phyloP scores from a whole-genome alignment of 2,888 invertebrate species.

The Nemurella pictetii region DNA sequence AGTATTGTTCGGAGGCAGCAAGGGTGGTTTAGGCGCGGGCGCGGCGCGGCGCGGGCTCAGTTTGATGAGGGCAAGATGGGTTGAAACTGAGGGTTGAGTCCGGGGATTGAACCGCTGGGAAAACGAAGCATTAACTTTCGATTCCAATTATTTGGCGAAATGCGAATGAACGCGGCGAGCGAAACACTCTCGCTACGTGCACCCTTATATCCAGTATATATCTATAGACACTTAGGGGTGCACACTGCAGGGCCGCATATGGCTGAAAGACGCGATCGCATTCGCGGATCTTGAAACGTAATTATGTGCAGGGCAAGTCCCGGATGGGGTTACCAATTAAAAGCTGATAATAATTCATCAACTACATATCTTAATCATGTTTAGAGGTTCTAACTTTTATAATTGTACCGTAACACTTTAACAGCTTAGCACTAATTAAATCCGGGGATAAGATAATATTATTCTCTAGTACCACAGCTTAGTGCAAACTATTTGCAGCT shows the following conservation, averaged over 20 bases:
- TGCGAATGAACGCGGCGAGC: background rate
- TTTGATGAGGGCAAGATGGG: background rate
- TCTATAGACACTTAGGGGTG: background rate
- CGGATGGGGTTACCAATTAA: slow-evolving; percentile 16
- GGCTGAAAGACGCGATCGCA: background rate
- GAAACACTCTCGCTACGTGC: background rate
- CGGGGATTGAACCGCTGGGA: background rate
- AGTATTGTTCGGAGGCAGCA: too few species aligned
- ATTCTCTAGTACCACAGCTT: background rate
- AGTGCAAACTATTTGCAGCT: too few species aligned
- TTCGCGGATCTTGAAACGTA: slow-evolving; percentile 3
- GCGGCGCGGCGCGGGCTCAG: too few species aligned
- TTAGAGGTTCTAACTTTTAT: background rate
- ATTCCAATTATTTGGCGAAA: slow-evolving; percentile 4
- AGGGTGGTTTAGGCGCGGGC: too few species aligned
- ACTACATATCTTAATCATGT: slow-evolving; percentile 7
- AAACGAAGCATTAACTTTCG: slow-evolving; percentile 1
- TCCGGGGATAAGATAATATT: background rate
- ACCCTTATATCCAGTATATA: background rate
- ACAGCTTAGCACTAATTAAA: background rate
- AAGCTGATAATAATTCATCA: slow-evolving; percentile 15
- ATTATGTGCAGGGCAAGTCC: background rate
- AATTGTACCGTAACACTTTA: background rate
- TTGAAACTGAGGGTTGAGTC: background rate
- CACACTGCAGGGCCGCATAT: background rate